Percentiles rank a stretch among this genome's conserved stretches.
phyloP scores from a whole-genome alignment of 1,140 invertebrate genomes.

The Batillaria attramentaria region DNA sequence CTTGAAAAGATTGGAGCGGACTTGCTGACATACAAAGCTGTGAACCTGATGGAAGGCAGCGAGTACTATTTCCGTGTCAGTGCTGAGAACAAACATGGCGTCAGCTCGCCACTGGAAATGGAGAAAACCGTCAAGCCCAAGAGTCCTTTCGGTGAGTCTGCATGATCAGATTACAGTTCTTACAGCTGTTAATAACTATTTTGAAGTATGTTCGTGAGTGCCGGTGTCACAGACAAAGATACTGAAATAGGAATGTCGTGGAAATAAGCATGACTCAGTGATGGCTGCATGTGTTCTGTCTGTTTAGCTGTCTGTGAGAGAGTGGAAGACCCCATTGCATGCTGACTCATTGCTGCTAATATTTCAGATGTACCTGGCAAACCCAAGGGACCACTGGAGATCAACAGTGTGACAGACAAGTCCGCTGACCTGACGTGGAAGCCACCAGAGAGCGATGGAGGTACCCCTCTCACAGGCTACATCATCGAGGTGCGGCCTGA shows the following conservation, averaged over 20 bases:
- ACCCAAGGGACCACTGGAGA: conserved; percentile 83
- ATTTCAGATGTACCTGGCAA: conserved; percentile 60
- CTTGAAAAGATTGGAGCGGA: conserved; percentile 53
- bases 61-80: conserved; percentile 95
- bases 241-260: no score
- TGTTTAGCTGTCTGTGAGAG: no score
- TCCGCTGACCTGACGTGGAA: conserved; percentile 93
- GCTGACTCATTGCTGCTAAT: no score
- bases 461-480: conserved; percentile 94
- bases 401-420: conserved; percentile 95
- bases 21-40: conserved; percentile 83
- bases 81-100: conserved; percentile 89
- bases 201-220: no score
- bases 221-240: no score
- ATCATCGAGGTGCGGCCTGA: conserved; percentile 90
- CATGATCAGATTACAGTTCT: no score
- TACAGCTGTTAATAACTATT: background rate
- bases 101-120: conserved; percentile 82
- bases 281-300: no score
- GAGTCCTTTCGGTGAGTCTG: conserved; percentile 94
- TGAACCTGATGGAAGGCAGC: conserved; percentile 82
- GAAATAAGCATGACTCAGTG: no score
- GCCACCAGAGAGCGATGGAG: conserved; percentile 94
- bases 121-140: conserved; percentile 87
- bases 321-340: no score